Percentiles rank a stretch among this genome's conserved stretches.
Conservation (phyloP, 2,113 vertebrate genomes). For the Paradisaea rubra region DNA sequence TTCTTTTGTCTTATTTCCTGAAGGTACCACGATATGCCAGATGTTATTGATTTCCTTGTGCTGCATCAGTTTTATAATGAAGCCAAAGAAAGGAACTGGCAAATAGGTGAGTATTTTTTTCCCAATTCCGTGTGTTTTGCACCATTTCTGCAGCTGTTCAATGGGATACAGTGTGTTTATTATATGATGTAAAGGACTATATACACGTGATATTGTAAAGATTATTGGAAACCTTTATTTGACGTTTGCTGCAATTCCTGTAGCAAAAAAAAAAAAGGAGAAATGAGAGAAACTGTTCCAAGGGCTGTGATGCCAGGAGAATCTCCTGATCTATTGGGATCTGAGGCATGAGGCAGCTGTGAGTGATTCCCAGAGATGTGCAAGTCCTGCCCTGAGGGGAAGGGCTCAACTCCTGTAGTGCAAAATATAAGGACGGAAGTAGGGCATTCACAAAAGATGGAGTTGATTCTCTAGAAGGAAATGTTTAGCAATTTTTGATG, state of each 20-base stretch:
- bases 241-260: not conserved
- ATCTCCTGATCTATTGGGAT: not conserved
- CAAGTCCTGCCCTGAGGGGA: not conserved
- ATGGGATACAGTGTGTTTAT: not conserved
- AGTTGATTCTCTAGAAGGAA: not conserved
- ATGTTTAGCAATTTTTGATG: not conserved
- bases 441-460: not conserved
- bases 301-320: not conserved
- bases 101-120: conserved; percentile 78
- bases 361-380: not conserved
- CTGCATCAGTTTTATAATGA: conserved; percentile 97
- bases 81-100: conserved; percentile 97
- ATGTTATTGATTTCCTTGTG: conserved; percentile 97
- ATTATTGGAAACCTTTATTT: not conserved
- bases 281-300: not conserved
- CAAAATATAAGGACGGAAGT: not conserved
- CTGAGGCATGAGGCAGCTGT: not conserved
- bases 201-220: fast-evolving
- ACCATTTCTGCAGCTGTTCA: not conserved
- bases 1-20: not conserved
- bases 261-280: not conserved
- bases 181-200: not conserved
- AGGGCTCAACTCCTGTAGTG: not conserved
- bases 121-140: not conserved
- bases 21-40: conserved; percentile 99